These are phyloP conservation scores for Cephus rjabovi DNA, from an alignment of 2,888 invertebrate species.

Conservation along the genomic window DNA sequence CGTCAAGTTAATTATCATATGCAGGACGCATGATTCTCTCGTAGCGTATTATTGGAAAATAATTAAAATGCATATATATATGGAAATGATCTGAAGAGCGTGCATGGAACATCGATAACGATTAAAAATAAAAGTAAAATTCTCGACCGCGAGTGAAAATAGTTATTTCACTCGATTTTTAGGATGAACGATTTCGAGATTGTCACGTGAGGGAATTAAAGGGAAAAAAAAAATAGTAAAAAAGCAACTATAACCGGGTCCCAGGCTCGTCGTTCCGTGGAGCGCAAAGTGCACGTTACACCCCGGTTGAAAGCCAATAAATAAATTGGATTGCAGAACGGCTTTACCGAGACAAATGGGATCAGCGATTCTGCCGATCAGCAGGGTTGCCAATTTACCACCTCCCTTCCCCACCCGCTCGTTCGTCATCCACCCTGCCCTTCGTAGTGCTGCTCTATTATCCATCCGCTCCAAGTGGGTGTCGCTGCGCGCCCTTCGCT, in stretches of 20 bases:
- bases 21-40: constrained; percentile 59
- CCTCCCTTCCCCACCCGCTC: neutral
- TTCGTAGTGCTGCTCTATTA: neutral
- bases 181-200: neutral
- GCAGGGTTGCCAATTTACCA: constrained; percentile 31
- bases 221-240: neutral
- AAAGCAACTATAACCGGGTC: neutral
- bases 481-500: neutral
- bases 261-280: constrained; percentile 8
- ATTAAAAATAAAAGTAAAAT: neutral
- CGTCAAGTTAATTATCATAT: constrained; percentile 63
- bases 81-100: neutral
- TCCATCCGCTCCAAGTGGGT: neutral
- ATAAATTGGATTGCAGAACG: constrained; percentile 65
- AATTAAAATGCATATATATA: neutral
- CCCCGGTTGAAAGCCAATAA: constrained; percentile 62
- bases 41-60: constrained; percentile 25
- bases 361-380: constrained; percentile 63
- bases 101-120: neutral
- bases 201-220: neutral
- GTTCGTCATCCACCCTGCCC: neutral
- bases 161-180: neutral
- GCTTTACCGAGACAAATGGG: constrained; percentile 63
- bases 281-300: constrained; percentile 23
- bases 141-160: neutral